A percentile compares a stretch with the other conserved stretches of the same genome.
These are phyloP conservation scores for Cheumatopsyche charites DNA, from an alignment of 1,140 invertebrate species.

Conservation along the genomic window DNA sequence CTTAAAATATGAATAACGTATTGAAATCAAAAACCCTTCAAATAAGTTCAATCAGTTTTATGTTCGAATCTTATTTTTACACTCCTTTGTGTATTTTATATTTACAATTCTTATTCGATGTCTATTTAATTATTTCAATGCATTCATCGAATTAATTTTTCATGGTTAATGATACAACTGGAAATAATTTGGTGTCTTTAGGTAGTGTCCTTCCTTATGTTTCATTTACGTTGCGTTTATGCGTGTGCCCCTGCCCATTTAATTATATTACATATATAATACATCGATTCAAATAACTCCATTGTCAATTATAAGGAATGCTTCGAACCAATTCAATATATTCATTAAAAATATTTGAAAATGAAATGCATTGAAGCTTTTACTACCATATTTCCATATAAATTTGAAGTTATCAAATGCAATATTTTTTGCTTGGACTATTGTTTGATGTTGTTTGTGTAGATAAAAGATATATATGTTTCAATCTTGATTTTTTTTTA, in stretches of 20 bases:
- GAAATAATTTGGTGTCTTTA: slow-evolving; percentile 1
- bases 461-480: slow-evolving; percentile 26
- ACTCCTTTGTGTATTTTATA: background rate
- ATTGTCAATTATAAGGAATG: no score
- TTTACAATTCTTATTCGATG: background rate
- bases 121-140: background rate
- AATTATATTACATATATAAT: slow-evolving; percentile 21
- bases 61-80: no score
- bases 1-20: no score
- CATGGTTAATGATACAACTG: background rate
- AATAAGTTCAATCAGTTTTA: no score
- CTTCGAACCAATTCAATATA: background rate
- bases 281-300: background rate
- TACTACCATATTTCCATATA: background rate
- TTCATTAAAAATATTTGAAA: no score
- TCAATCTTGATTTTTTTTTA: slow-evolving; percentile 6
- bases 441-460: slow-evolving; percentile 33
- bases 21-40: no score
- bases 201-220: background rate
- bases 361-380: background rate
- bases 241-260: slow-evolving; percentile 36
- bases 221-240: slow-evolving; percentile 41
- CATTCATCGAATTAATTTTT: background rate
- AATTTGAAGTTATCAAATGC: slow-evolving; percentile 1
- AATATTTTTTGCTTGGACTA: slow-evolving; percentile 31